Evolutionary conservation across 2,888 invertebrate species (phyloP), one percentile per base, ranked within the genome.

Genomic region (Platyscelio sp.): DNA sequence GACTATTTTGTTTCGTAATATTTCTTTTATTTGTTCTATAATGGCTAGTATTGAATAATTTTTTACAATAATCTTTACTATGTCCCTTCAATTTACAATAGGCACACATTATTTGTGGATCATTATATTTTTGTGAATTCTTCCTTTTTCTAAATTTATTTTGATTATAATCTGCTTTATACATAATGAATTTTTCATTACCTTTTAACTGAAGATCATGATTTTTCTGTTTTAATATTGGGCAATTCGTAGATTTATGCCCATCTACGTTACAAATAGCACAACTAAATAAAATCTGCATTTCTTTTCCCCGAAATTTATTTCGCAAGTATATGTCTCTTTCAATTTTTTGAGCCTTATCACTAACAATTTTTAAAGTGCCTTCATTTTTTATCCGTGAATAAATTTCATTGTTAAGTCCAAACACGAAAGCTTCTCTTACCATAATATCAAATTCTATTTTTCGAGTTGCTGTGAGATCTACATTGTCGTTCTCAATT

Each of bases 241-340:
- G 40, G 18, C 70, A 70, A 40, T 70, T 26, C 13, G 20, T 60
- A 4, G 71, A 15, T 60, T 29, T 27, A 22, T 71, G 71, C 0
- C 15, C 26, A 0, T 27, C 9, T 7, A 29, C 7, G 0, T 60
- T 60, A 9, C 71, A 71, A 20, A 71, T 22, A 6, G 22, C 15
- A 29, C 71, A 71, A 2, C 26, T 3, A 22, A 1, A 1, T 26
- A 54, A 3, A n/a, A 26, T 9, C 7, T 26, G 2, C 6, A 15
- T 54, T 26, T 26, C 26, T 27, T 26, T 15, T 1, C n/a, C 15
- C 26, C 27, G 54, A 15, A 54, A 26, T 1, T 26, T 2, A 6
- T 54, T 18, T 27, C n/a, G 26, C 15, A 15, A 13, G 0, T 20
- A 2, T 2, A 26, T 4, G 11, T 26, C 15, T 26, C 6, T 26